These are phyloP conservation scores for Lagorchestes hirsutus DNA, from an alignment of 2,797 vertebrate species.

Conservation along the genomic window DNA sequence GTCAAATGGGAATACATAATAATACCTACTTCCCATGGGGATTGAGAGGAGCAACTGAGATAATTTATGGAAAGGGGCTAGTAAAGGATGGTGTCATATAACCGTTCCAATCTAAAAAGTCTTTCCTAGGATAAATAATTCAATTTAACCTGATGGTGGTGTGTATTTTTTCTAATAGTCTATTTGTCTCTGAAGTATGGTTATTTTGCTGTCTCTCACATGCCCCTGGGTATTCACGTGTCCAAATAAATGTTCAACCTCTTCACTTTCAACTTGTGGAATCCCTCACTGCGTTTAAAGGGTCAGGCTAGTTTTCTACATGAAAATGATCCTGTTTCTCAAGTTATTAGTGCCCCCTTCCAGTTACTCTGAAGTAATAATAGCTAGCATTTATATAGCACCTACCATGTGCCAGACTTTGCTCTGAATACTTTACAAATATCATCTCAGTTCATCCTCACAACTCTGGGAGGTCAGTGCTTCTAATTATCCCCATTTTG, in stretches of 20 bases:
- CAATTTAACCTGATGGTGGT: not conserved
- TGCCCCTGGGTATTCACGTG: not conserved
- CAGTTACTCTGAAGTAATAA: not conserved
- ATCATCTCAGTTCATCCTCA: conserved; percentile 19
- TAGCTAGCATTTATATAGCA: conserved; percentile 21
- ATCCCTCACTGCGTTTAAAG: not conserved
- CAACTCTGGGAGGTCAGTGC: not conserved
- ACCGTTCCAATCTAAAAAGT: not conserved
- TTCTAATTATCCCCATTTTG: not conserved
- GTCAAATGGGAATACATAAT: not conserved
- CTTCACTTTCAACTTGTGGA: not conserved
- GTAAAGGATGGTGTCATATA: not conserved
- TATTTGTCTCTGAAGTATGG: not conserved
- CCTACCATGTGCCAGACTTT: conserved; percentile 12
- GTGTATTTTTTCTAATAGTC: not conserved
- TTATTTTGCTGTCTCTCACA: not conserved
- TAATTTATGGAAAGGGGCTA: not conserved
- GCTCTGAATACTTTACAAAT: not conserved
- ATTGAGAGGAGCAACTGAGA: not conserved
- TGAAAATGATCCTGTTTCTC: not conserved
- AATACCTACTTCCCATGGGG: not conserved
- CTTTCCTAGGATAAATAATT: not conserved
- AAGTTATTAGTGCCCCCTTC: not conserved
- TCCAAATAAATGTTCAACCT: not conserved
- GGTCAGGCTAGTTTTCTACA: not conserved